Evolutionary conservation across 2,888 invertebrate genomes (phyloP), one percentile per base, ranked within the genome.

Genomic region (Nomada flava): DNA sequence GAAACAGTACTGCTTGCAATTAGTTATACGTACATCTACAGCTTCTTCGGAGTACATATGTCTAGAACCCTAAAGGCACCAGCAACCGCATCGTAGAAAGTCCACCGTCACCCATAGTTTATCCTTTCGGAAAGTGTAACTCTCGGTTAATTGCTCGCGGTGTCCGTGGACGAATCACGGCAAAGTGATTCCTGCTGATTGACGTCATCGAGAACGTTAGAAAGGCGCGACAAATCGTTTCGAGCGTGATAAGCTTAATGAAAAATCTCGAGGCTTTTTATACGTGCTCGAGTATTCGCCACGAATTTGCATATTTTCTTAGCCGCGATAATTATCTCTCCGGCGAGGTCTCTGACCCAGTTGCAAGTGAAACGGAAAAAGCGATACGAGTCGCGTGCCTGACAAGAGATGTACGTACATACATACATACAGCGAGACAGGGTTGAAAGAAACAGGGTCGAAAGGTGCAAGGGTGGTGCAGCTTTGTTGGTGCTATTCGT

Each of bases 281-380:
- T 26, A 62, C n/a, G 20, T 7, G 26, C 18, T 26, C 60, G 44
- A n/a, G 18, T 64, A 42, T 36, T 29, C 7, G 52, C 23, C 20
- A n/a, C 29, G 59, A 36, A 68, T 60, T 65, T 78, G 47, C 65
- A 78, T 78, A 55, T 65, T 67, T 65, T 23, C 60, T 65, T 36
- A 53, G 69, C 36, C 79, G 68, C 59, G 72, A 60, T 79, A 69
- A 81, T 73, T 79, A 69, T 80, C 60, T 63, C 47, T 9, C 26
- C 26, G 23, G 13, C 59, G 29, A 20, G 52, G 11, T 36, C 42
- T 29, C 26, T 65, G 80, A 80, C 81, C 80, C 15, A 74, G 50
- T 81, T 81, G 47, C 80, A 50, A 80, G 44, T 26, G 57, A 63
- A 71, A 65, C 69, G 68, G 52, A 59, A 42, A 29, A 71, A 68